These are phyloP conservation scores for Pseudopodoces humilis DNA, from an alignment of 2,113 vertebrate genomes.

Conservation along the genomic window DNA sequence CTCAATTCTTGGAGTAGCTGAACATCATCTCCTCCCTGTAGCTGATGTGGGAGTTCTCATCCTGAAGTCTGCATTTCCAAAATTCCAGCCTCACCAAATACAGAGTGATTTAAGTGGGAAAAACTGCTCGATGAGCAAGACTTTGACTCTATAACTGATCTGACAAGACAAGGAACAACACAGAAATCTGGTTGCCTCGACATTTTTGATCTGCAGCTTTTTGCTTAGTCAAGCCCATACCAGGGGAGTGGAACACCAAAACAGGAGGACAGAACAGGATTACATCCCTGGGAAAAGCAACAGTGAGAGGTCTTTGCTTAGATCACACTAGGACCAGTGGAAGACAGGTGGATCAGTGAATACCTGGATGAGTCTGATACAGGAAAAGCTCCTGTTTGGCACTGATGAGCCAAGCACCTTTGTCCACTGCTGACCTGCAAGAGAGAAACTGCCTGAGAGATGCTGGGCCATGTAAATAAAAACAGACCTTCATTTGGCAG, in stretches of 20 bases:
- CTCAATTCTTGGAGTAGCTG: not conserved
- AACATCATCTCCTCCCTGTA: not conserved
- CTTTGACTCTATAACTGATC: not conserved
- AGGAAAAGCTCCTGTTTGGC: conserved; percentile 79
- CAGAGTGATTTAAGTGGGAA: not conserved
- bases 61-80: not conserved
- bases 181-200: not conserved
- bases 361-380: conserved; percentile 77
- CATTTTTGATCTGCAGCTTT: not conserved
- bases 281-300: not conserved
- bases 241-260: not conserved
- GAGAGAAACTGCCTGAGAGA: not conserved
- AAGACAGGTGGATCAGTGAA: not conserved
- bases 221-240: not conserved
- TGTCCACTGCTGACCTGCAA: conserved; percentile 72
- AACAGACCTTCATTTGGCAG: not conserved
- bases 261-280: not conserved
- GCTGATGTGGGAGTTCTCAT: not conserved
- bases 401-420: conserved; percentile 76
- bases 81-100: not conserved
- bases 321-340: not conserved
- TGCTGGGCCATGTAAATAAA: not conserved
- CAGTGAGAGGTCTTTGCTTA: not conserved
- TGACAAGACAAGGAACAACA: fast-evolving
- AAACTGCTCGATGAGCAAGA: not conserved